Evolutionary conservation across 2,888 invertebrate genomes (phyloP), one percentile per base, ranked within the genome.

Genomic region (Geophilus truncorum): DNA sequence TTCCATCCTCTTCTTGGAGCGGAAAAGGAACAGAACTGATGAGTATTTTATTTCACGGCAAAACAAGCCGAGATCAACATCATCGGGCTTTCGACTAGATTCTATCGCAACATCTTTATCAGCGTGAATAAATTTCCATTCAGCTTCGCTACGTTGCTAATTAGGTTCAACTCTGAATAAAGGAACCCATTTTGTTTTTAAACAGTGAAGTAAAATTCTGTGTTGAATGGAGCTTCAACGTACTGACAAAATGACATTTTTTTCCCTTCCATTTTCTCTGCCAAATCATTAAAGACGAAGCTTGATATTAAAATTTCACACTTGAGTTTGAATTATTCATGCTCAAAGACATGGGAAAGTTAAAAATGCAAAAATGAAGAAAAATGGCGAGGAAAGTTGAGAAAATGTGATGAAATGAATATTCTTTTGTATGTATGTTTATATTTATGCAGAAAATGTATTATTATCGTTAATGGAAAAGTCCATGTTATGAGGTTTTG

Each of bases 121-220:
- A 70, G 28, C 70, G 10, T 28, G 70, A 70, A 28, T 70, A 28
- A 28, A 70, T 70, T 70, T 70, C 28, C 28, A 70, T 70, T 70
- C 70, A 70, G 70, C 70, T 70, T 15, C 70, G 70, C 70, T 70
- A 28, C 70, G 12, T 12, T 70, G 70, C 70, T 70, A 70, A 70
- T 70, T 70, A 70, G 62, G 23, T 62, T 23, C 62, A 62, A 10
- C 23, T 62, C 45, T 15, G 45, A 45, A 45, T n/a, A 45, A 70
- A 70, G n/a, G 70, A 23, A 25, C 28, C 28, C 28, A 23, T 70
- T 70, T 70, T 70, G 28, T 70, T 28, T 28, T 70, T 28, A 70
- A 28, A 70, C 23, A 28, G 12, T 70, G 28, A 70, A 28, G 70
- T 23, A 28, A 7, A 51, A 51, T 51, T 18, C 18, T n/a, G 51